Evolutionary conservation across 2,113 vertebrate genomes (phyloP).

Genomic region (Leptocoma aspasia): DNA sequence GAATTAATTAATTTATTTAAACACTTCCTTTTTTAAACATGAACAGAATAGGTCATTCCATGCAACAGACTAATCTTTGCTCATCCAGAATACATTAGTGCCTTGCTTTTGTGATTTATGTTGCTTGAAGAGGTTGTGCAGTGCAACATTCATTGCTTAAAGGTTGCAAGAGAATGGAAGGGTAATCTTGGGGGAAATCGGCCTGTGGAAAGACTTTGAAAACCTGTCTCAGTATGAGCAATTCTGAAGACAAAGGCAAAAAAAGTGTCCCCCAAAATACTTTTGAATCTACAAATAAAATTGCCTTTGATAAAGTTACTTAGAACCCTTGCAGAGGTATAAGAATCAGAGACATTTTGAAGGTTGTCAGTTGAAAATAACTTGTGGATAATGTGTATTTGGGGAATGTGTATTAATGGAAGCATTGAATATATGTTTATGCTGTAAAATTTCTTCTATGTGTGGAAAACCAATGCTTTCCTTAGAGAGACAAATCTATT

Average conservation of each 20-base stretch:
- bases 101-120: background rate
- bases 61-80: background rate
- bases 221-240: background rate
- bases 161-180: background rate
- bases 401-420: background rate
- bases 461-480: background rate
- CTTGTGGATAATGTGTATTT: background rate
- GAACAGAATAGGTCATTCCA: background rate
- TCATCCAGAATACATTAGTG: background rate
- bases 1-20: background rate
- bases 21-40: background rate
- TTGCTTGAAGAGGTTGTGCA: background rate
- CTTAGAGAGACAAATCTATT: background rate
- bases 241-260: background rate
- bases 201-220: background rate
- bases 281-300: background rate
- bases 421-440: background rate
- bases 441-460: background rate
- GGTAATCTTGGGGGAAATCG: background rate
- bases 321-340: background rate
- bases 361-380: background rate
- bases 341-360: background rate
- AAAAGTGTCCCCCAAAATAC: background rate
- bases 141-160: background rate
- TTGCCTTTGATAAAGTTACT: background rate